Evolutionary conservation across 2,797 vertebrate species (phyloP), one percentile per base, ranked within the genome.

Genomic region (Meda fulgida): DNA sequence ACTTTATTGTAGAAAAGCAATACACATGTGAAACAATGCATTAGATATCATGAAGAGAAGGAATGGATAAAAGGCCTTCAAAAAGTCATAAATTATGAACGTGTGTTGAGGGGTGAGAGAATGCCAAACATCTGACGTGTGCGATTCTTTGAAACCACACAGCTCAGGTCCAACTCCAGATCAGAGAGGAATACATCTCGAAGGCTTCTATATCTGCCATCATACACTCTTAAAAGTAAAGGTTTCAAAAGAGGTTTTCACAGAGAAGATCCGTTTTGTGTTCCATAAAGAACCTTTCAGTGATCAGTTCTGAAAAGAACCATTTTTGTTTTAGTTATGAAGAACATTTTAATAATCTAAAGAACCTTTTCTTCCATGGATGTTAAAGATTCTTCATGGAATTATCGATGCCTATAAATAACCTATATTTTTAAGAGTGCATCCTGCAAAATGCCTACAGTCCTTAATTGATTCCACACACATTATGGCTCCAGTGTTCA

Each of bases 41-140:
- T 16, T 31, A 5, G 7, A 76, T 34, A 51, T 38, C 60, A 66
- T 8, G 6, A 76, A 38, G 16, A 26, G 73, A 77, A 38, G 46
- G 31, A 55, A 38, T 5, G 38, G 4, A 83, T 75, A 36, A 83
- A 83, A 76, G 21, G 40, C 21, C 70, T 66, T 66, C 63, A 67
- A 48, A 21, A 83, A 77, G 21, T 76, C 58, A 75, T 48, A 82
- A 83, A 83, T 75, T 83, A 66, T 76, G 34, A 53, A 40, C 0
- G 14, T 51, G 58, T 40, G 31, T 38, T 7, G 29, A 67, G 81
- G 60, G 8, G 7, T 34, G 40, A 53, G 55, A 83, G 43, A 67
- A 21, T 26, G 4, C 23, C 29, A 34, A 83, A 51, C 21, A 82
- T 58, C 43, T 75, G 67, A 72, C 3, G 7, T 79, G 76, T 51